Percentiles rank a stretch among this genome's conserved stretches.
Conservation (phyloP, 2,113 vertebrate genomes). For the Triplophysa tibetana region DNA sequence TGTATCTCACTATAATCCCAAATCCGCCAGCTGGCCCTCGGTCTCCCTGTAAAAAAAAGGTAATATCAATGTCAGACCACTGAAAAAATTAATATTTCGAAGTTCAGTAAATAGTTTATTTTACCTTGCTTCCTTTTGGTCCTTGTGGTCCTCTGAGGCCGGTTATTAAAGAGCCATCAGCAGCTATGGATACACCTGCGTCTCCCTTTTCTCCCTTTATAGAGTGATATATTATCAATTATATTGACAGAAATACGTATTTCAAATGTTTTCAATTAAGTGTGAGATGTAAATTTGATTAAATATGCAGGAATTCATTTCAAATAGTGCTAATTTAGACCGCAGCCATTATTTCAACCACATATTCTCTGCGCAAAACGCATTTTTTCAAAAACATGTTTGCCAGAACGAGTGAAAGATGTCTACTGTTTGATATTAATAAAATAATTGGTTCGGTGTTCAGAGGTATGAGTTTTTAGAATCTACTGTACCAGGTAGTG, state of each 20-base stretch:
- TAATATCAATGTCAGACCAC: background rate
- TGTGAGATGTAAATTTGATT: too few relatives aligned
- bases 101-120: background rate
- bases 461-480: too few relatives aligned
- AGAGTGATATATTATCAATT: background rate
- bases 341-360: too few relatives aligned
- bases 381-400: too few relatives aligned
- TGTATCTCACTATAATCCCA: slow-evolving; percentile 42
- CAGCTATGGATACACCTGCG: slow-evolving; percentile 80
- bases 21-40: slow-evolving; percentile 26
- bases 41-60: slow-evolving; percentile 37
- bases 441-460: too few relatives aligned
- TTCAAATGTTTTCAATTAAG: too few relatives aligned
- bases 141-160: slow-evolving; percentile 77
- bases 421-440: too few relatives aligned
- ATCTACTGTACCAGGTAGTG: too few relatives aligned
- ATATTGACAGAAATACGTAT: background rate
- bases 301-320: too few relatives aligned
- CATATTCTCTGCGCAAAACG: too few relatives aligned
- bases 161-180: slow-evolving; percentile 76
- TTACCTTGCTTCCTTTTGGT: slow-evolving; percentile 74
- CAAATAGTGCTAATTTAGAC: too few relatives aligned
- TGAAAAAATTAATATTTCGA: background rate
- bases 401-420: too few relatives aligned
- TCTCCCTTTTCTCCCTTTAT: slow-evolving; percentile 91